Evolutionary conservation across 2,797 vertebrate genomes (phyloP).

Genomic region (Meriones psammophilus): DNA sequence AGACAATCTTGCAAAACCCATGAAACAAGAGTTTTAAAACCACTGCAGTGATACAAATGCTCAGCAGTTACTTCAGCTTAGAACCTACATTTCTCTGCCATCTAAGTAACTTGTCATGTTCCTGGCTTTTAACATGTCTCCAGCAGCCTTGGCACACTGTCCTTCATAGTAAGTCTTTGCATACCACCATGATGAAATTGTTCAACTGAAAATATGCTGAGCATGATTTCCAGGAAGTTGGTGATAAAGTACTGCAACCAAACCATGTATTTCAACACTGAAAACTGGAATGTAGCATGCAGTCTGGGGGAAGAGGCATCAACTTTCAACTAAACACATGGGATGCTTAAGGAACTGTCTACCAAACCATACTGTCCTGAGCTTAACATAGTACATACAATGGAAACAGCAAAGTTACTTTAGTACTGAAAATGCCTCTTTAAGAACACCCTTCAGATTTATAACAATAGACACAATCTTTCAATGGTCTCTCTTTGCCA

Average conservation of each 20-base stretch:
- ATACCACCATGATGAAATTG: conserved; percentile 40
- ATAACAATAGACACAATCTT: not conserved
- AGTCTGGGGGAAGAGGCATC: not conserved
- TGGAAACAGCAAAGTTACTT: conserved; percentile 14
- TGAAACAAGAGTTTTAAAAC: conserved; percentile 4
- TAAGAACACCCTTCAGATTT: conserved; percentile 53
- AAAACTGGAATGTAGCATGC: conserved; percentile 52
- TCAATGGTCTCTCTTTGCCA: not conserved
- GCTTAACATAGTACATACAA: not conserved
- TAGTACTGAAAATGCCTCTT: not conserved
- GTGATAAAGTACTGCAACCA: conserved; percentile 57
- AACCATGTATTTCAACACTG: conserved; percentile 67
- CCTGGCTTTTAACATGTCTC: conserved; percentile 41
- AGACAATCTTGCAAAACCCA: not conserved
- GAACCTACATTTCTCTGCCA: conserved; percentile 19
- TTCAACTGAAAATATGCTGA: conserved; percentile 71
- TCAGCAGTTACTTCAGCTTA: not conserved
- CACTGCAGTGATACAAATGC: not conserved
- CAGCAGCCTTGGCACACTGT: conserved; percentile 6
- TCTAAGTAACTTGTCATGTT: conserved; percentile 20
- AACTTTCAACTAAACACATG: conserved; percentile 47
- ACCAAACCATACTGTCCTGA: not conserved
- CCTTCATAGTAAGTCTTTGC: conserved; percentile 64
- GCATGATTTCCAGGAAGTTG: conserved; percentile 68
- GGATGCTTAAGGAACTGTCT: conserved; percentile 32